Evolutionary conservation across 2,113 vertebrate genomes (phyloP).

Genomic region (Podiceps cristatus): DNA sequence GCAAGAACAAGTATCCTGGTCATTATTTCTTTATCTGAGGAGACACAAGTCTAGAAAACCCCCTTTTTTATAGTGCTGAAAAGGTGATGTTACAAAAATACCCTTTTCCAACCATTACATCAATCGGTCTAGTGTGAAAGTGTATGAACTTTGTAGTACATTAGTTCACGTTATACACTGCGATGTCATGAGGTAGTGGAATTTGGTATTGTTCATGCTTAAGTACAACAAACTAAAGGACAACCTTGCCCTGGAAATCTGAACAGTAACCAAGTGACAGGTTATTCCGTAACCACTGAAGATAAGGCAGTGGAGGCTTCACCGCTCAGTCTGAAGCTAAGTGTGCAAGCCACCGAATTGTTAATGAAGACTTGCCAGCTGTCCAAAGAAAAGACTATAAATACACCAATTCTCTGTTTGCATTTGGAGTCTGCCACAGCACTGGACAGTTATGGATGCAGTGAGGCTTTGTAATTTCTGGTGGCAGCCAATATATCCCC

Average conservation of each 20-base stretch:
- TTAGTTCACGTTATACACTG: neutral
- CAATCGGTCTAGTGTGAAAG: neutral
- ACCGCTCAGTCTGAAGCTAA: neutral
- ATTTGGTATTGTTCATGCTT: neutral
- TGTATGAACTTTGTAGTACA: neutral
- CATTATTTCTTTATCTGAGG: neutral
- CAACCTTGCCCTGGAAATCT: neutral
- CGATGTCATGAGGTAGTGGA: neutral
- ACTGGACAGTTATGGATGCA: neutral
- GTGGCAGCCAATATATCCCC: neutral
- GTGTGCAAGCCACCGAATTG: neutral
- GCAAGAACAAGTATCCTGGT: neutral
- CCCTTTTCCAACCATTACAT: neutral
- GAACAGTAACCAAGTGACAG: neutral
- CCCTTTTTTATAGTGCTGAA: neutral
- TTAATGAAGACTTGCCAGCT: neutral
- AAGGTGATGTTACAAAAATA: neutral
- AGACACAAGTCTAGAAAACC: neutral
- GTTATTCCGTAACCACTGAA: neutral
- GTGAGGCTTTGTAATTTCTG: neutral
- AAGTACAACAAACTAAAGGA: neutral
- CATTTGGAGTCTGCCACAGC: neutral
- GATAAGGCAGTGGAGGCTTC: neutral
- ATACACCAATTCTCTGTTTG: neutral
- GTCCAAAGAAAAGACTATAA: neutral